phyloP scores from a whole-genome alignment of 2,113 vertebrate species.

The Microcebus tavaratra region DNA sequence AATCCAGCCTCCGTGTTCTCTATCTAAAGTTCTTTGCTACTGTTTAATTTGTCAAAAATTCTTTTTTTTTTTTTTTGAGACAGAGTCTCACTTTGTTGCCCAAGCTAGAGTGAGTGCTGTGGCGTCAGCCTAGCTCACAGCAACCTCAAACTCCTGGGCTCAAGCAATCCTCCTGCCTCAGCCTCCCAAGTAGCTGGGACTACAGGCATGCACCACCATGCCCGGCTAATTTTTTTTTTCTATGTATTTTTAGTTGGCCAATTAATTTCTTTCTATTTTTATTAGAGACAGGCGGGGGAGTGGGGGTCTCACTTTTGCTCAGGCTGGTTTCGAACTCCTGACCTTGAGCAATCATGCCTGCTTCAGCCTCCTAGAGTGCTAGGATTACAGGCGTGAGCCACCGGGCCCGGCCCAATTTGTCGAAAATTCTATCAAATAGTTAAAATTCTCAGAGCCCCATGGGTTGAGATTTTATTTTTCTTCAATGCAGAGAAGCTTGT shows the following conservation, averaged over 20 bases:
- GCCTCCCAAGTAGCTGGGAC: neutral
- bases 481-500: neutral
- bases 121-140: too few relatives aligned
- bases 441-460: neutral
- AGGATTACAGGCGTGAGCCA: too few relatives aligned
- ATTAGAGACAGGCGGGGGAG: too few relatives aligned
- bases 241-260: too few relatives aligned
- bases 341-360: neutral
- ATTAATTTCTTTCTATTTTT: too few relatives aligned
- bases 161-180: neutral
- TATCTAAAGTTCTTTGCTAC: neutral
- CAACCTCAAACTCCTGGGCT: neutral
- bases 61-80: neutral
- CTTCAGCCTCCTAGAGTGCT: neutral
- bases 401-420: neutral
- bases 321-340: neutral
- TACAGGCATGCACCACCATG: too few relatives aligned
- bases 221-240: too few relatives aligned
- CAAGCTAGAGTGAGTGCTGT: neutral
- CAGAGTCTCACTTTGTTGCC: neutral
- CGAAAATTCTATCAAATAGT: neutral
- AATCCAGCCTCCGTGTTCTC: neutral
- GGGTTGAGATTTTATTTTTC: neutral
- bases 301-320: too few relatives aligned
- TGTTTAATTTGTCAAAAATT: conserved; percentile 19